Conservation (phyloP, 2,797 vertebrate genomes). For the Rhodeus uyekii region DNA sequence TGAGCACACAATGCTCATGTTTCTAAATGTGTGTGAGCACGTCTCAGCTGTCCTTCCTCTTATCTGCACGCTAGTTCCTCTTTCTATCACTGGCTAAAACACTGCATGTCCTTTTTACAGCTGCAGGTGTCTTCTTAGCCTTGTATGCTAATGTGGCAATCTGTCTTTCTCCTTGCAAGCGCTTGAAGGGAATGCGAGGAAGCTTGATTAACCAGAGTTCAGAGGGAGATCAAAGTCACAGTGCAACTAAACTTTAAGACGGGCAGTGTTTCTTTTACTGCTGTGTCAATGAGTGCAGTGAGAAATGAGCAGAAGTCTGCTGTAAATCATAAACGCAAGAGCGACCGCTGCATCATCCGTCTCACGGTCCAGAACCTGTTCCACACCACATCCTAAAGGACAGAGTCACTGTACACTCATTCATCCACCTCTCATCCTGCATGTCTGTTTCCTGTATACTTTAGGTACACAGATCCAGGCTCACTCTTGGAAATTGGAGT, state of each 20-base stretch:
- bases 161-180: conserved; percentile 21
- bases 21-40: conserved; percentile 23
- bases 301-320: conserved; percentile 4
- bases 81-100: conserved; percentile 18
- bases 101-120: conserved; percentile 24
- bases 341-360: conserved; percentile 25
- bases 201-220: conserved; percentile 28
- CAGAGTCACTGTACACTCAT: conserved; percentile 31
- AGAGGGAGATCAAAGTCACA: conserved; percentile 23
- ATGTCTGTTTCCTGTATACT: conserved; percentile 25
- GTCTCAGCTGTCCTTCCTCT: conserved; percentile 17
- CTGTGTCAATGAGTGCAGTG: conserved; percentile 14
- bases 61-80: neutral
- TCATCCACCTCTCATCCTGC: conserved; percentile 27
- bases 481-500: conserved; percentile 21
- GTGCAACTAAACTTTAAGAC: neutral
- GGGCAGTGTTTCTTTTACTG: neutral
- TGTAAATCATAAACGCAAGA: conserved; percentile 20
- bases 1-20: conserved; percentile 19
- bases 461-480: conserved; percentile 18
- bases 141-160: conserved; percentile 42
- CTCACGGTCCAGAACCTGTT: conserved; percentile 16
- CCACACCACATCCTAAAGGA: conserved; percentile 36
- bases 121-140: conserved; percentile 36
- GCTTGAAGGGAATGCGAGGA: conserved; percentile 4